Evolutionary conservation across 2,888 invertebrate genomes (phyloP).

Genomic region (Xanthostigma xanthostigma): DNA sequence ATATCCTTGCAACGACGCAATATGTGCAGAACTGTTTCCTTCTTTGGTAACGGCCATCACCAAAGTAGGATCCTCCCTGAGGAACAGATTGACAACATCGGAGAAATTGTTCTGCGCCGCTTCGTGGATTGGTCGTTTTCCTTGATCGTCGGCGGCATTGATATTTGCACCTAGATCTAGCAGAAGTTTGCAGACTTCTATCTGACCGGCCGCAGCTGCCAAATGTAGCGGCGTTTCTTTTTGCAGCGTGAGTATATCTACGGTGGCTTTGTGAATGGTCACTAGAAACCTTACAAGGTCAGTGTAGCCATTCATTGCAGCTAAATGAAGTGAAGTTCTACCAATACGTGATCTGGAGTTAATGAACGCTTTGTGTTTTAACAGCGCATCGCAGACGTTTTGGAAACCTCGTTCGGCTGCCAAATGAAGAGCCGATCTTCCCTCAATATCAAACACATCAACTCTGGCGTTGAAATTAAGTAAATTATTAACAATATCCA

Average conservation of each 20-base stretch:
- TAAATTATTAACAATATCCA: slow-evolving; percentile 79
- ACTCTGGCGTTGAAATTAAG: slow-evolving; percentile 91
- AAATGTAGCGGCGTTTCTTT: slow-evolving; percentile 96
- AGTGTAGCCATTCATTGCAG: slow-evolving; percentile 90
- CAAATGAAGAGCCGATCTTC: slow-evolving; percentile 84
- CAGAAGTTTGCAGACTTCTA: slow-evolving; percentile 84
- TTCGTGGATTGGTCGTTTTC: slow-evolving; percentile 92
- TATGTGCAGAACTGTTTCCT: slow-evolving; percentile 98
- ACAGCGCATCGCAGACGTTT: slow-evolving; percentile 73
- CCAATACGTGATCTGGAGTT: slow-evolving; percentile 97
- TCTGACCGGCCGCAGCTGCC: slow-evolving; percentile 90
- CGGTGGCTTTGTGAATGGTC: slow-evolving; percentile 85
- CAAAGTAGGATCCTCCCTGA: slow-evolving; percentile 85
- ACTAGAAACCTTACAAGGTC: slow-evolving; percentile 83
- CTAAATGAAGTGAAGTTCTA: slow-evolving; percentile 92
- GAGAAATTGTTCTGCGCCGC: slow-evolving; percentile 97
- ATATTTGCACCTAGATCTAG: slow-evolving; percentile 88
- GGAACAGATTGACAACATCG: slow-evolving; percentile 93
- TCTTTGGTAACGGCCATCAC: slow-evolving; percentile 95
- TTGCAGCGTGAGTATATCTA: slow-evolving; percentile 86
- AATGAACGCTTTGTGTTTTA: slow-evolving; percentile 94
- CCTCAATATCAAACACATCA: slow-evolving; percentile 95
- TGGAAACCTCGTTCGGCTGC: slow-evolving; percentile 90
- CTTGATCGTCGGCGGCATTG: slow-evolving; percentile 88
- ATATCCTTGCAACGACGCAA: slow-evolving; percentile 95